Evolutionary conservation across 2,888 invertebrate genomes (phyloP), one percentile per base, ranked within the genome.

Genomic region (Biston stratarius): DNA sequence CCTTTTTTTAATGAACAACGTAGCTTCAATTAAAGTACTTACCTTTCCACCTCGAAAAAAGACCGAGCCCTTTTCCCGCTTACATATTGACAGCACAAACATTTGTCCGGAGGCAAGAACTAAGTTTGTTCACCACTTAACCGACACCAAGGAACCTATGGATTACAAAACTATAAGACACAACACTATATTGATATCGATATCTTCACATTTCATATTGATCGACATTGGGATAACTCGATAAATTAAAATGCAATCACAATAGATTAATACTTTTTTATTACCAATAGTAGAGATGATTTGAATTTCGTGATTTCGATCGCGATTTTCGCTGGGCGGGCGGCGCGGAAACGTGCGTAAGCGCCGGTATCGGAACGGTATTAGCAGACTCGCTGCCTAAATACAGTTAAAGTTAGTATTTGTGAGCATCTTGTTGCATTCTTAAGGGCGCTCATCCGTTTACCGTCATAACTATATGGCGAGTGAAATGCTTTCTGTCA

Each of bases 271-370:
- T 14, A 33, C 49, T 15, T 33, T 51, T 47, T 57, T 12, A 7
- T 45, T 48, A 61, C 59, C 64, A 67, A 60, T 0, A 53, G n/a
- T n/a, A 12, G 11, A 44, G 44, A 33, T 48, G 56, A 42, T 62
- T 70, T 57, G 70, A 62, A 58, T 71, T 62, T 67, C 61, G 66
- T 58, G 57, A 58, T 42, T 66, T 65, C 53, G 56, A 70, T 68
- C 73, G 72, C 70, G 68, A 69, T 71, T 73, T 70, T 73, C 68
- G 58, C 67, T 70, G 89, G 93, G 92, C 92, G 93, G 93, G 92
- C 92, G 93, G 92, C 83, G 79, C 74, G 78, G 81, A 90, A 80
- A 81, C 92, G 92, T 92, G 93, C 92, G 92, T 88, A 83, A 83
- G 85, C 91, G 90, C 86, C 89, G 91, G 77, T 76, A 81, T 80